These are phyloP conservation scores for Cydia strobilella DNA, from an alignment of 1,140 invertebrate species.

Conservation along the genomic window DNA sequence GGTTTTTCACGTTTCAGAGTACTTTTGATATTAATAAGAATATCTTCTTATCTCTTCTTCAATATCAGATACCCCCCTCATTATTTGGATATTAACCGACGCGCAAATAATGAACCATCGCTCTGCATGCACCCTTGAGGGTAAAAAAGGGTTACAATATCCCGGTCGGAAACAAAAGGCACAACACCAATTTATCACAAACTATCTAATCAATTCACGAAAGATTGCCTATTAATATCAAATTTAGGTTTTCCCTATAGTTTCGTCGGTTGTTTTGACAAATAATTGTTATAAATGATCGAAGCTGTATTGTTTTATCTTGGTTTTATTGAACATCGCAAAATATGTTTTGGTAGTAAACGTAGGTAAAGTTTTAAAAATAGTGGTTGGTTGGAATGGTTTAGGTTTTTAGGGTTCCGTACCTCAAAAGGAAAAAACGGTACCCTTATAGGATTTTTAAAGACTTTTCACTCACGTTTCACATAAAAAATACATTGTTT, in stretches of 20 bases:
- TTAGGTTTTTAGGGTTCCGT: no score
- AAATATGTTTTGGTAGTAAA: not conserved
- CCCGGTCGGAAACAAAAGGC: constrained; percentile 35
- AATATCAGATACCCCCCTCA: not conserved
- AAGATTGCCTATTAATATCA: constrained; percentile 72
- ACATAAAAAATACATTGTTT: no score
- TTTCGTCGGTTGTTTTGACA: constrained; percentile 74
- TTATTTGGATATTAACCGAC: constrained; percentile 19
- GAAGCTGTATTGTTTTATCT: constrained; percentile 62
- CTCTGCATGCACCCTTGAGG: constrained; percentile 24
- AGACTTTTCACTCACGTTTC: no score
- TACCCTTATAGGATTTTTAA: no score
- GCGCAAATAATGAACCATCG: constrained; percentile 17
- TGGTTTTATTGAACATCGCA: constrained; percentile 32
- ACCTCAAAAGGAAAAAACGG: no score
- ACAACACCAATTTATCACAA: constrained; percentile 60
- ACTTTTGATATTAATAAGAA: not conserved
- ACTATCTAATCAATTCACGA: constrained; percentile 75
- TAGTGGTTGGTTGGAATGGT: no score
- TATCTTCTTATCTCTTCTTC: no score
- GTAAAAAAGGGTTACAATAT: constrained; percentile 33
- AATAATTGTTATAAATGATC: constrained; percentile 80
- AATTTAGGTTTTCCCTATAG: constrained; percentile 75
- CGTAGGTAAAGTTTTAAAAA: no score
- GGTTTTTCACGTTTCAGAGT: no score